phyloP scores from a whole-genome alignment of 1,140 invertebrate genomes.

The Sipha flava region DNA sequence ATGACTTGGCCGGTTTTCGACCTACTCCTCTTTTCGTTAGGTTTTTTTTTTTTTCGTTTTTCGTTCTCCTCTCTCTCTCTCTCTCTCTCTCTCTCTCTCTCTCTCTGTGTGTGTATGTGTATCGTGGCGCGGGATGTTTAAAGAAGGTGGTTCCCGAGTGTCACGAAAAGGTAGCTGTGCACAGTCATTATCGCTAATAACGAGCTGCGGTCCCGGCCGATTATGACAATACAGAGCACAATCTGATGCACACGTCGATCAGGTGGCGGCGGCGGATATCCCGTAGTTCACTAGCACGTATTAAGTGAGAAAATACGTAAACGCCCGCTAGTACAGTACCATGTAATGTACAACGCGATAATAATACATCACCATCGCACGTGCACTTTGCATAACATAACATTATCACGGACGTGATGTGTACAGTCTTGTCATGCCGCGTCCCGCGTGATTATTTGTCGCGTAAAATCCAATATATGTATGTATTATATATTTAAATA shows the following conservation, averaged over 20 bases:
- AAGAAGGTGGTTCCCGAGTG: constrained; percentile 22
- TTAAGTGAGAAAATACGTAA: no score
- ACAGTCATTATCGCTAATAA: constrained; percentile 28
- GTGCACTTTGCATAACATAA: no score
- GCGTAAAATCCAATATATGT: no score
- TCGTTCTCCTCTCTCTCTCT: background rate
- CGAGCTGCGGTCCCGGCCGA: background rate
- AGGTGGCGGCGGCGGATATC: background rate
- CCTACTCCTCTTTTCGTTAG: background rate
- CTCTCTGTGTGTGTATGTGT: no score
- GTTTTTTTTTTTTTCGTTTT: background rate
- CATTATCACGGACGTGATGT: no score
- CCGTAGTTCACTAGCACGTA: background rate
- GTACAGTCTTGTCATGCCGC: no score
- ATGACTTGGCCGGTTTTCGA: constrained; percentile 29
- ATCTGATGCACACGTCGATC: background rate
- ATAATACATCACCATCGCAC: no score
- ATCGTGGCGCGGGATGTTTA: background rate
- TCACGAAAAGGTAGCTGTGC: constrained; percentile 25
- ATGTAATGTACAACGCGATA: no score
- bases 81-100: background rate
- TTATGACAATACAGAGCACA: constrained; percentile 11
- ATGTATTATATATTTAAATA: no score
- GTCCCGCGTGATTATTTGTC: no score
- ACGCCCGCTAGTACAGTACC: no score